Conservation (phyloP, 1,140 invertebrate genomes). For the Lucilia sericata region DNA sequence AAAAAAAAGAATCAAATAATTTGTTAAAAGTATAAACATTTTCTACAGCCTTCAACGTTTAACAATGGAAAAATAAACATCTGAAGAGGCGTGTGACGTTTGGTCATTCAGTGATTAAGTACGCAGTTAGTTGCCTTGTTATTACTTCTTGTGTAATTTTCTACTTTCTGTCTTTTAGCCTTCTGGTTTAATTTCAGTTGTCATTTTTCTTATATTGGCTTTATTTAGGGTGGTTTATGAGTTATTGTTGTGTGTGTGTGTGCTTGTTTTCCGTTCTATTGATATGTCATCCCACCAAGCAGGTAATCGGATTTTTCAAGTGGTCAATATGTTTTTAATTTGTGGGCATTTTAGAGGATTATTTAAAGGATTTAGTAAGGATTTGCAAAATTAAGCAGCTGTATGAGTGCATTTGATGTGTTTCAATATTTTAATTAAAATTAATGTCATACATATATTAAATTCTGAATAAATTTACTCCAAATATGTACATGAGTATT, state of each 20-base stretch:
- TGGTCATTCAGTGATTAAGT: slow-evolving; percentile 44
- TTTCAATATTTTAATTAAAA: background rate
- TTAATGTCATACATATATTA: too few relatives aligned
- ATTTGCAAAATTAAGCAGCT: background rate
- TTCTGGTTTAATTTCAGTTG: slow-evolving; percentile 28
- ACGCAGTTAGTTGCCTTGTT: slow-evolving; percentile 56
- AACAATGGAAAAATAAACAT: slow-evolving; percentile 51
- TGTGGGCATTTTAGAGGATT: slow-evolving; percentile 57
- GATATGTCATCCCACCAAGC: slow-evolving; percentile 47
- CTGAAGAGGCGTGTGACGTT: slow-evolving; percentile 61
- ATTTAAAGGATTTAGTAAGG: slow-evolving; percentile 37
- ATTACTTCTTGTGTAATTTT: slow-evolving; percentile 42
- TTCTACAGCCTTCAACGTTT: background rate
- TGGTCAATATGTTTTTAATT: slow-evolving; percentile 53
- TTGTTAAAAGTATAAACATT: slow-evolving; percentile 44
- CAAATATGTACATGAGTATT: too few relatives aligned
- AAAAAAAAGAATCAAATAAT: slow-evolving; percentile 29
- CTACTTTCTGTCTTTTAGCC: background rate
- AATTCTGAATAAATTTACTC: too few relatives aligned
- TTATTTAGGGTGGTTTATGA: background rate
- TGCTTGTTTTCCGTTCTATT: slow-evolving; percentile 15
- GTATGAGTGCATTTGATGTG: background rate
- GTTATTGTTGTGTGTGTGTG: background rate
- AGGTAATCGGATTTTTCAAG: slow-evolving; percentile 59
- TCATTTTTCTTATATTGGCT: background rate